These are phyloP conservation scores for Arge pagana DNA, from an alignment of 2,888 invertebrate genomes.

Conservation along the genomic window DNA sequence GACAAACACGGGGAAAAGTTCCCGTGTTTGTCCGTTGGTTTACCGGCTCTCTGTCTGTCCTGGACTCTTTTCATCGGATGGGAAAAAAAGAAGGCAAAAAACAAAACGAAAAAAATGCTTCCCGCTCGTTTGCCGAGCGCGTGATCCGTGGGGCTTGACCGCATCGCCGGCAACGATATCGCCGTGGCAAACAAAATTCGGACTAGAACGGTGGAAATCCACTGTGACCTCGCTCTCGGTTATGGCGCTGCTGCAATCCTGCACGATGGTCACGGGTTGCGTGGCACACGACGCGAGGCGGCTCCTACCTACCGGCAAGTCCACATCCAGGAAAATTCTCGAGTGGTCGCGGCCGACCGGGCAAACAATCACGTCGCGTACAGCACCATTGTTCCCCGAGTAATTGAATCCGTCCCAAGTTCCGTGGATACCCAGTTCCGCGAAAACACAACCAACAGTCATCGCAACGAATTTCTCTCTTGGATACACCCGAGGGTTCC, in stretches of 20 bases:
- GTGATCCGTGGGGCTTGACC: too few relatives aligned
- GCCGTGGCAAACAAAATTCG: conserved; percentile 6
- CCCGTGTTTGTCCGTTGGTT: too few relatives aligned
- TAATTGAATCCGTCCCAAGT: conserved; percentile 52
- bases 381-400: conserved; percentile 55
- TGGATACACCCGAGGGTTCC: too few relatives aligned
- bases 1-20: too few relatives aligned
- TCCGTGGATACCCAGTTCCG: not conserved
- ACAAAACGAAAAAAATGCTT: too few relatives aligned
- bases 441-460: too few relatives aligned
- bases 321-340: conserved; percentile 45
- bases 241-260: not conserved
- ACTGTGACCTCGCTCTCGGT: not conserved
- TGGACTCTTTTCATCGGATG: too few relatives aligned
- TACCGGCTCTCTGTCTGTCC: too few relatives aligned
- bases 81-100: too few relatives aligned
- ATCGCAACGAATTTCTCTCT: too few relatives aligned
- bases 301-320: not conserved
- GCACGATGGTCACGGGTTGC: not conserved
- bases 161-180: too few relatives aligned
- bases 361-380: conserved; percentile 52
- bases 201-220: not conserved
- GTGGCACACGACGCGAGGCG: not conserved
- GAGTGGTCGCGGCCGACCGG: conserved; percentile 47
- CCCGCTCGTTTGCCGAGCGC: too few relatives aligned